phyloP scores from a whole-genome alignment of 2,797 vertebrate species.

The Smutsia temminckii region DNA sequence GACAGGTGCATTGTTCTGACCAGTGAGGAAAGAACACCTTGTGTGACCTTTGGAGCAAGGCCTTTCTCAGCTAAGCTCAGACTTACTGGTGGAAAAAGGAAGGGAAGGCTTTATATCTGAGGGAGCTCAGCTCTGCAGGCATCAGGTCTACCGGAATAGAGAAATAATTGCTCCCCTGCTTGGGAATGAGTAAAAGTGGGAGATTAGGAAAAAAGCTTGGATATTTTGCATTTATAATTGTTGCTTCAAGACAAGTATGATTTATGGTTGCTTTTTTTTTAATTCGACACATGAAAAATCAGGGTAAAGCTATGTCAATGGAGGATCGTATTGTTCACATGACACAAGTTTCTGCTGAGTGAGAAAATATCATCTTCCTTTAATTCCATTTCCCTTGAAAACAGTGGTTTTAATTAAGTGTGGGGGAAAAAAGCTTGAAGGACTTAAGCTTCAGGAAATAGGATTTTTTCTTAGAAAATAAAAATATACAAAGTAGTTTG shows the following conservation, averaged over 20 bases:
- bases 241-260: not conserved
- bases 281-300: not conserved
- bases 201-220: not conserved
- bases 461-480: slow-evolving; percentile 33
- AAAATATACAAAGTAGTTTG: slow-evolving; percentile 48
- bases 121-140: too few relatives aligned
- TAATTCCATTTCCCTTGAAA: slow-evolving; percentile 51
- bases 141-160: rapidly evolving
- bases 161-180: too few relatives aligned
- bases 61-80: not conserved
- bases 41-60: not conserved
- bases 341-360: not conserved
- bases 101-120: rapidly evolving
- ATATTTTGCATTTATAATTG: not conserved
- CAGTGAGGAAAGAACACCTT: not conserved
- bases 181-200: not conserved
- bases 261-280: not conserved
- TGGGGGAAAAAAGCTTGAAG: not conserved
- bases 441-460: slow-evolving; percentile 34
- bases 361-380: slow-evolving; percentile 53
- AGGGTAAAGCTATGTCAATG: not conserved
- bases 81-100: not conserved
- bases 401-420: slow-evolving; percentile 54
- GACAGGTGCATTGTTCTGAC: not conserved
- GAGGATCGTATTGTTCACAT: not conserved